Evolutionary conservation across 1,140 invertebrate species (phyloP).

Genomic region (Acromyrmex heyeri): DNA sequence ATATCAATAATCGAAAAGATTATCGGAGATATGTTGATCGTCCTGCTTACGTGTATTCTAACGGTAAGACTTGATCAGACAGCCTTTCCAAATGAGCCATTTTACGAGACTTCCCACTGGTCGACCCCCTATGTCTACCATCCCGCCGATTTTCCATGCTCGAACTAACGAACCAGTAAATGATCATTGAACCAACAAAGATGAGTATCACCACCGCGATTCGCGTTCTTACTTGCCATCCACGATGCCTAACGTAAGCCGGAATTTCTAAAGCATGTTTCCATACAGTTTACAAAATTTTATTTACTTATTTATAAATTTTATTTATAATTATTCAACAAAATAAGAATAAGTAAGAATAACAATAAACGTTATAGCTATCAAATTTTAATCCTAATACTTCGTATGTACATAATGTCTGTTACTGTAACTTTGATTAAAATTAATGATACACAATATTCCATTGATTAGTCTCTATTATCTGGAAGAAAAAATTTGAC

Average conservation of each 20-base stretch:
- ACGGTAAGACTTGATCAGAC: constrained; percentile 46
- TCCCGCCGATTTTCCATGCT: constrained; percentile 63
- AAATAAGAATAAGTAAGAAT: background rate
- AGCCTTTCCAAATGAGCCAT: constrained; percentile 28
- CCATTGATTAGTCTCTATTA: background rate
- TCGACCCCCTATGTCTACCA: constrained; percentile 3
- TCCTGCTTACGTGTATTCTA: constrained; percentile 63
- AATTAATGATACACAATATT: background rate
- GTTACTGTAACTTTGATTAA: background rate
- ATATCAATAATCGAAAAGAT: background rate
- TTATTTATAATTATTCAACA: background rate
- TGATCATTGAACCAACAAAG: constrained; percentile 68
- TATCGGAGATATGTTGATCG: background rate
- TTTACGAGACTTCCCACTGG: constrained; percentile 13
- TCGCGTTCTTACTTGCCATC: constrained; percentile 67
- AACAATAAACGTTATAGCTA: background rate
- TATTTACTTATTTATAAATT: background rate
- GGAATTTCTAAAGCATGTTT: constrained; percentile 68
- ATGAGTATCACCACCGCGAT: constrained; percentile 67
- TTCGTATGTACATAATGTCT: background rate
- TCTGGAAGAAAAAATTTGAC: too few relatives aligned
- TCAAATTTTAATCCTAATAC: background rate
- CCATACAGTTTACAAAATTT: background rate
- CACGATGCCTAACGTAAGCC: constrained; percentile 70
- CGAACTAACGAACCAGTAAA: constrained; percentile 76